Evolutionary conservation across 1,140 invertebrate species (phyloP).

Genomic region (Diabrotica undecimpunctata): DNA sequence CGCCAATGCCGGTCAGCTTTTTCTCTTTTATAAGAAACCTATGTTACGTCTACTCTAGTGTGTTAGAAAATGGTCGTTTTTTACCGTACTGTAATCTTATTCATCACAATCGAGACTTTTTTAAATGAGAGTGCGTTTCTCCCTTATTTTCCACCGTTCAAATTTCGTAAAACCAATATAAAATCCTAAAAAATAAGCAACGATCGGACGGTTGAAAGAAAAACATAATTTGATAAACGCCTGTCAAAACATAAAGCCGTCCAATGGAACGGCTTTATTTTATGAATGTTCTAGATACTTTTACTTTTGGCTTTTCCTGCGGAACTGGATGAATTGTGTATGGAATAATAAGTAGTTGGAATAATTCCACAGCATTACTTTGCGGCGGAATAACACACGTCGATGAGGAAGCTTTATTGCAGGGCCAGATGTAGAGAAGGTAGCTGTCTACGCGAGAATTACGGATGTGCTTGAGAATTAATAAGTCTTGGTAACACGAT

Average conservation of each 20-base stretch:
- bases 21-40: too few relatives aligned
- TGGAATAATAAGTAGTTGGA: not conserved
- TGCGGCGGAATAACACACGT: not conserved
- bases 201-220: not conserved
- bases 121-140: too few relatives aligned
- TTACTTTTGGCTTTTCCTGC: not conserved
- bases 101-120: too few relatives aligned
- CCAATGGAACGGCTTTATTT: not conserved
- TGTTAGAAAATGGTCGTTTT: too few relatives aligned
- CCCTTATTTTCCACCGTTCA: not conserved
- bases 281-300: slow-evolving; percentile 2
- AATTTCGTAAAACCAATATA: not conserved
- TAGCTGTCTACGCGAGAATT: too few relatives aligned
- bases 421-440: not conserved
- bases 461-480: too few relatives aligned
- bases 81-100: too few relatives aligned
- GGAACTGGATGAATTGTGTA: not conserved
- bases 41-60: too few relatives aligned
- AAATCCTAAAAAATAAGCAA: not conserved
- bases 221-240: not conserved
- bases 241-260: not conserved
- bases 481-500: too few relatives aligned
- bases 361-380: not conserved
- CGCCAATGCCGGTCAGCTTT: too few relatives aligned
- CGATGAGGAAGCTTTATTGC: not conserved